A percentile compares a stretch with the other conserved stretches of the same genome.
phyloP scores from a whole-genome alignment of 2,797 vertebrate genomes.

The Columba guinea region DNA sequence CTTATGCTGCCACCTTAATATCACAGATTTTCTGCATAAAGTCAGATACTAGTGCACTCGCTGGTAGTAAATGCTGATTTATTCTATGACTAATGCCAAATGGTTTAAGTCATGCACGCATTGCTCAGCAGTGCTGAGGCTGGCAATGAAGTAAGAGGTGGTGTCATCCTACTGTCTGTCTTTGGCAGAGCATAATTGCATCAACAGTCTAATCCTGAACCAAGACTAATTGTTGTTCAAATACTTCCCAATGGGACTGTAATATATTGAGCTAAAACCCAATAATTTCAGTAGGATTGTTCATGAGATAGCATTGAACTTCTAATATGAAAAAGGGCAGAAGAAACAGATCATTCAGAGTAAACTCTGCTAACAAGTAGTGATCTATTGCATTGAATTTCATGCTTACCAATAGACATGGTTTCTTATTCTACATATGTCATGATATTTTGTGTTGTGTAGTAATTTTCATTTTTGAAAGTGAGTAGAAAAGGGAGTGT shows the following conservation, averaged over 20 bases:
- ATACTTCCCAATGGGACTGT: not conserved
- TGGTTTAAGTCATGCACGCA: fast-evolving
- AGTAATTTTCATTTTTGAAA: not conserved
- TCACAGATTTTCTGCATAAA: not conserved
- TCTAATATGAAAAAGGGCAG: not conserved
- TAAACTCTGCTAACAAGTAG: not conserved
- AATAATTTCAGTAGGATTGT: not conserved
- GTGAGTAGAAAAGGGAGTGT: not conserved
- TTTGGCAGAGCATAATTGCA: not conserved
- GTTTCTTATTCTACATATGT: not conserved
- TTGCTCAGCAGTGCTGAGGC: not conserved
- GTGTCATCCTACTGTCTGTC: fast-evolving
- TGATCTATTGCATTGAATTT: not conserved
- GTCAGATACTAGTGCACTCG: not conserved
- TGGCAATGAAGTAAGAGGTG: not conserved
- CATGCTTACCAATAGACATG: not conserved
- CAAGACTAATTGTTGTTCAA: not conserved
- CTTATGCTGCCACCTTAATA: not conserved
- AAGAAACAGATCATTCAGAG: not conserved
- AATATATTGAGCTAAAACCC: not conserved
- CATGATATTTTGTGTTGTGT: not conserved
- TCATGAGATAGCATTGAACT: not conserved
- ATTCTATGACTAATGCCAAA: not conserved
- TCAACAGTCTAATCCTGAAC: not conserved
- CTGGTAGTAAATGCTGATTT: not conserved